Percentiles rank a stretch among this genome's conserved stretches.
phyloP scores from a whole-genome alignment of 1,140 invertebrate species.

The Drosophila auraria region DNA sequence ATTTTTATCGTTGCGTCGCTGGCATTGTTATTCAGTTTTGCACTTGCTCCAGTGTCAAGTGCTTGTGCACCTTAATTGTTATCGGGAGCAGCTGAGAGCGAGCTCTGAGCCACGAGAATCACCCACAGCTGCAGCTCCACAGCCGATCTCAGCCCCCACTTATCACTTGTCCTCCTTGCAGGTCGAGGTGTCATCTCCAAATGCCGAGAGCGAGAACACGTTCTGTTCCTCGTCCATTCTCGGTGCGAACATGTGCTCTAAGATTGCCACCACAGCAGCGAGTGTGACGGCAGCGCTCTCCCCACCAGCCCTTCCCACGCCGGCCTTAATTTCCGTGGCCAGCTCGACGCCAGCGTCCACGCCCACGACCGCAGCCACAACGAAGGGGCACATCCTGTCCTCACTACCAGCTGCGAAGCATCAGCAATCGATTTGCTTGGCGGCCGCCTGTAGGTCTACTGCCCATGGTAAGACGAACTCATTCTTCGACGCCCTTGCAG shows the following conservation, averaged over 20 bases:
- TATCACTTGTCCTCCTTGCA: slow-evolving; percentile 22
- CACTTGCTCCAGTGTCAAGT: slow-evolving; percentile 51
- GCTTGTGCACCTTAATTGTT: slow-evolving; percentile 58
- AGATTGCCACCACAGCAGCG: slow-evolving; percentile 77
- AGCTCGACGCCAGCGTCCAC: slow-evolving; percentile 28
- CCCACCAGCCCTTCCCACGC: slow-evolving; percentile 55
- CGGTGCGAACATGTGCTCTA: slow-evolving; percentile 84
- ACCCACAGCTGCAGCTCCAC: slow-evolving; percentile 6
- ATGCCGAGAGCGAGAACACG: slow-evolving; percentile 88
- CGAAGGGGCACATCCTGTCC: not conserved
- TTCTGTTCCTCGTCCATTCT: slow-evolving; percentile 85
- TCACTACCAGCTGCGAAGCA: slow-evolving; percentile 16
- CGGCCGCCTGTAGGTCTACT: slow-evolving; percentile 10
- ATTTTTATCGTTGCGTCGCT: slow-evolving; percentile 66
- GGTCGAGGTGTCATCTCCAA: slow-evolving; percentile 86
- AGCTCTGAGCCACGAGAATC: slow-evolving; percentile 23
- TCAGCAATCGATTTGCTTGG: slow-evolving; percentile 12
- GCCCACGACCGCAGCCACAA: not conserved
- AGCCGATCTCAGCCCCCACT: not conserved
- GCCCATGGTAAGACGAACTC: slow-evolving; percentile 37
- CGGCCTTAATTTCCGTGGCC: slow-evolving; percentile 50
- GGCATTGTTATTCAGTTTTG: slow-evolving; percentile 72
- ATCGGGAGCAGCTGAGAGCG: slow-evolving; percentile 39
- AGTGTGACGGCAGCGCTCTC: slow-evolving; percentile 78
- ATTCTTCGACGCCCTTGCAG: not conserved